Evolutionary conservation across 2,888 invertebrate genomes (phyloP).

Genomic region (Anthrax anthrax): DNA sequence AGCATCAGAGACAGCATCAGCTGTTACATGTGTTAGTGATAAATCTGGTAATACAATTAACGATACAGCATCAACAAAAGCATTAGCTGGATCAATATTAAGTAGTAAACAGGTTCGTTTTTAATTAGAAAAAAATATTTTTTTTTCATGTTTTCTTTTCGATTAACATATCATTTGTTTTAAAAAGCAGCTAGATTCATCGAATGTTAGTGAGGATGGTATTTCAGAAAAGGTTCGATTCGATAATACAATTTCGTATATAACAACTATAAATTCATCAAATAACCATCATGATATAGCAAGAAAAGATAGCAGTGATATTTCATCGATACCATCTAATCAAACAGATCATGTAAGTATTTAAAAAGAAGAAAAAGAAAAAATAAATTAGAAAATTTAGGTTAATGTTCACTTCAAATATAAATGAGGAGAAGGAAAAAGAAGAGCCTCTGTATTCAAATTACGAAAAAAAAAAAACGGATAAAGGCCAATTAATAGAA

Average conservation of each 20-base stretch:
- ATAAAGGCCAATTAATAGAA: too few species aligned
- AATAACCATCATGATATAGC: too few species aligned
- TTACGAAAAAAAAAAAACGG: too few species aligned
- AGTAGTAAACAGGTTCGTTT: slow-evolving; percentile 48
- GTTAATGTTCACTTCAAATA: too few species aligned
- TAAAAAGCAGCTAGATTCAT: slow-evolving; percentile 33
- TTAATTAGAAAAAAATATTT: too few species aligned
- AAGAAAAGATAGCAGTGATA: slow-evolving; percentile 8
- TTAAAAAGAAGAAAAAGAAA: too few species aligned
- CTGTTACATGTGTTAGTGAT: slow-evolving; percentile 48
- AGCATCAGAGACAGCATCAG: slow-evolving; percentile 48
- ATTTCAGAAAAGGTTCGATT: slow-evolving; percentile 49
- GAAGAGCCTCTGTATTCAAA: too few species aligned
- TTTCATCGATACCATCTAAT: not conserved
- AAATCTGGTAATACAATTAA: slow-evolving; percentile 40
- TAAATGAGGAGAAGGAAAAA: too few species aligned
- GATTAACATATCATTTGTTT: slow-evolving; percentile 10
- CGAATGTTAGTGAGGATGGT: slow-evolving; percentile 34
- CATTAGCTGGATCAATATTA: slow-evolving; percentile 61
- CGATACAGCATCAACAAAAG: slow-evolving; percentile 53
- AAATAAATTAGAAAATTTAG: too few species aligned
- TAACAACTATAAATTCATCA: slow-evolving; percentile 10
- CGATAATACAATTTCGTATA: slow-evolving; percentile 43
- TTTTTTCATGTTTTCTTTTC: too few species aligned
- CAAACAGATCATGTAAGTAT: slow-evolving; percentile 17